Conservation (phyloP, 2,113 vertebrate species). For the Pelvicachromis taeniatus region DNA sequence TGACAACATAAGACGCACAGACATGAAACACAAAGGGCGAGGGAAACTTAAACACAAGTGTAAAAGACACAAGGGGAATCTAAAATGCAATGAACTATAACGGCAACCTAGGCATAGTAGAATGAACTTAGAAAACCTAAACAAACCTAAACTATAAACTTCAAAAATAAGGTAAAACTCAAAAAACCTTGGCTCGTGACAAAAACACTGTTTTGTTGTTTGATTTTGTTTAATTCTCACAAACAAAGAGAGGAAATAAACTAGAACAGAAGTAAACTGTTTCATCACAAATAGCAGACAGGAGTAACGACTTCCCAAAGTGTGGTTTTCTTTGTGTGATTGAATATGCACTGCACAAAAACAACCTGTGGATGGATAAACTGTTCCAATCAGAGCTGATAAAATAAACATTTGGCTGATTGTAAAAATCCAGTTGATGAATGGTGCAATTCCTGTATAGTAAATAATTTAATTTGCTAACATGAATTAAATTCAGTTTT, state of each 20-base stretch:
- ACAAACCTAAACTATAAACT: no score
- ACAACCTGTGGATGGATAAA: background rate
- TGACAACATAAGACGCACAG: no score
- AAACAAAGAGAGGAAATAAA: background rate
- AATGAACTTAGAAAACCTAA: no score
- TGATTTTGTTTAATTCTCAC: background rate
- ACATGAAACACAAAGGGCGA: no score
- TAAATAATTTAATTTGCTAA: background rate
- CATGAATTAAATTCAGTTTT: background rate
- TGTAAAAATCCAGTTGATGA: background rate
- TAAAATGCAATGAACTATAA: no score
- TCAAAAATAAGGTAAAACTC: no score
- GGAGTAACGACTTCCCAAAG: background rate
- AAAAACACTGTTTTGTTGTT: no score
- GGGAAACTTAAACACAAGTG: no score
- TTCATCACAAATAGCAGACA: background rate
- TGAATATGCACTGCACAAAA: background rate
- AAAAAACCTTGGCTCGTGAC: no score
- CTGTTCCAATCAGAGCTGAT: background rate
- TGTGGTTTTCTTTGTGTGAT: background rate
- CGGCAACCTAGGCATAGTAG: no score
- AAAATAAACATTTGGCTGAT: background rate
- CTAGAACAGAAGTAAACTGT: background rate
- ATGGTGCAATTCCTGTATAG: background rate
- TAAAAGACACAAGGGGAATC: no score